phyloP scores from a whole-genome alignment of 2,797 vertebrate species.

The Pipistrellus nathusii region DNA sequence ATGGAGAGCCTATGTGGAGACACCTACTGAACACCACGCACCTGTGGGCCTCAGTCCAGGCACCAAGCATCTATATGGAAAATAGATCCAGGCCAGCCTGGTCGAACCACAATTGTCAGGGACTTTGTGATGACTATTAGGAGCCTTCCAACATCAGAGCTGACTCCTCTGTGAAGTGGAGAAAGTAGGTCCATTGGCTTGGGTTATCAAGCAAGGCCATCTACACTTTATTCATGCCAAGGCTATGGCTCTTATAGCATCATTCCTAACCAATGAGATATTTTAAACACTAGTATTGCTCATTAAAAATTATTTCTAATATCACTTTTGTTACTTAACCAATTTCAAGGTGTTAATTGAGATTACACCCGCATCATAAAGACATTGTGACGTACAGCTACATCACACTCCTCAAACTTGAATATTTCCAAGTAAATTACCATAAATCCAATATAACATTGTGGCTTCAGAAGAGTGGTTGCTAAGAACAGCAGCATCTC shows the following conservation, averaged over 20 bases:
- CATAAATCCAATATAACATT: not conserved
- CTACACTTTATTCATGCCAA: not conserved
- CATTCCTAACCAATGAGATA: not conserved
- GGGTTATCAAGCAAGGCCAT: not conserved
- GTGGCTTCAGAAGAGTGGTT: not conserved
- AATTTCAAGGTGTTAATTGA: not conserved
- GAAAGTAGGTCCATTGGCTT: not conserved
- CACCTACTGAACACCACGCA: not conserved
- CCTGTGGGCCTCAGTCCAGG: not conserved
- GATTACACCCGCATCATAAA: not conserved
- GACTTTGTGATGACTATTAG: not conserved
- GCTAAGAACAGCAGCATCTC: not conserved
- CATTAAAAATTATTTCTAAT: not conserved
- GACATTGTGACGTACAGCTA: not conserved
- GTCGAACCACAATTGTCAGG: not conserved
- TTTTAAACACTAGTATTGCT: not conserved
- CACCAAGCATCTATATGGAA: not conserved
- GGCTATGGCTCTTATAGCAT: not conserved
- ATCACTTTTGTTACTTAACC: conserved; percentile 1
- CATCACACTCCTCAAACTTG: not conserved
- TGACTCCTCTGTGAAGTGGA: not conserved
- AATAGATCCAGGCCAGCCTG: not conserved
- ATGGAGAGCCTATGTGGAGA: not conserved
- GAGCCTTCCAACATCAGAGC: not conserved
- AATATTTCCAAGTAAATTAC: conserved; percentile 18